Conservation (phyloP, 2,888 invertebrate genomes). For the Heteropelma amictum region DNA sequence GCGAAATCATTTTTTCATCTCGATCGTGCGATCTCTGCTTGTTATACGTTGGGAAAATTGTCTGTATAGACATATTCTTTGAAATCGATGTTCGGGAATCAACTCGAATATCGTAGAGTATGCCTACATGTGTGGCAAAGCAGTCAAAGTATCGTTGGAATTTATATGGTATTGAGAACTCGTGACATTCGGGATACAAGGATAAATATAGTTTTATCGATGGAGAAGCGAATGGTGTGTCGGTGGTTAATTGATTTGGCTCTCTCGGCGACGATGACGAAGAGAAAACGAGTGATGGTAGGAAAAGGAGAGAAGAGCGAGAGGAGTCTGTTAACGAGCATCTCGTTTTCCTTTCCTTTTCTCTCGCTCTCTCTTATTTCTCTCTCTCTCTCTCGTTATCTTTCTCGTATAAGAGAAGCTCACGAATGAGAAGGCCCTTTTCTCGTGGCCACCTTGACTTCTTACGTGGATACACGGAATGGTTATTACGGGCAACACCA, state of each 20-base stretch:
- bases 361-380: slow-evolving; percentile 22
- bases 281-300: slow-evolving; percentile 47
- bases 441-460: slow-evolving; percentile 51
- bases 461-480: slow-evolving; percentile 69
- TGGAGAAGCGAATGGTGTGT: slow-evolving; percentile 51
- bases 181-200: slow-evolving; percentile 33
- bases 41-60: too few relatives aligned
- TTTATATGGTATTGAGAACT: slow-evolving; percentile 45
- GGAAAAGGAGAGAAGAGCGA: slow-evolving; percentile 18
- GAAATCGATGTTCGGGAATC: too few relatives aligned
- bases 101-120: neutral
- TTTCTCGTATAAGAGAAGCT: slow-evolving; percentile 18
- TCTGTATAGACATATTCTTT: too few relatives aligned
- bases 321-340: slow-evolving; percentile 53
- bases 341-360: slow-evolving; percentile 29
- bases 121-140: slow-evolving; percentile 8
- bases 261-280: slow-evolving; percentile 55
- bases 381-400: slow-evolving; percentile 36
- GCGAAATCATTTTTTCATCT: too few relatives aligned
- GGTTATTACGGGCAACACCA: slow-evolving; percentile 75
- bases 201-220: slow-evolving; percentile 57
- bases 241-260: slow-evolving; percentile 57
- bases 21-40: too few relatives aligned
- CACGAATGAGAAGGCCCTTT: slow-evolving; percentile 19
- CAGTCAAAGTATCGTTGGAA: slow-evolving; percentile 50